A percentile compares a stretch with the other conserved stretches of the same genome.
phyloP scores from a whole-genome alignment of 1,140 invertebrate genomes.

The Ceratina calcarata region DNA sequence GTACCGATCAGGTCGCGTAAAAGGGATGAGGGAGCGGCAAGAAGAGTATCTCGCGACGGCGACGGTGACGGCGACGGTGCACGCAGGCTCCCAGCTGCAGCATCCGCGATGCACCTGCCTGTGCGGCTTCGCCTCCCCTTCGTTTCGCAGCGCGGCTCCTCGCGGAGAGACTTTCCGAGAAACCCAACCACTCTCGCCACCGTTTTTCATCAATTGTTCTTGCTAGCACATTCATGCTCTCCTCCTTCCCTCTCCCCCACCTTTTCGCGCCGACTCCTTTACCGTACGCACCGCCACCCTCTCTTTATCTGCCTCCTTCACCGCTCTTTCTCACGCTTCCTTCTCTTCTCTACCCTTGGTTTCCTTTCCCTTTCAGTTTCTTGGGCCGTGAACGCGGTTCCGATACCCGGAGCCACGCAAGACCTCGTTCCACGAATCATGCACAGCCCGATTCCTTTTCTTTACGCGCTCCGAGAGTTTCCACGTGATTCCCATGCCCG shows the following conservation, averaged over 20 bases:
- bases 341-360: neutral
- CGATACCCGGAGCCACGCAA: conserved; percentile 7
- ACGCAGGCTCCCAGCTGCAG: conserved; percentile 65
- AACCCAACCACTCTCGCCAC: conserved; percentile 57
- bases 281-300: conserved; percentile 16
- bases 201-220: conserved; percentile 69
- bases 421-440: neutral
- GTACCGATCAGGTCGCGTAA: conserved; percentile 27
- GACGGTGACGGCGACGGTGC: conserved; percentile 43
- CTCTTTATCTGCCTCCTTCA: conserved; percentile 46
- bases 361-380: conserved; percentile 33
- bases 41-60: conserved; percentile 48
- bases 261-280: conserved; percentile 25
- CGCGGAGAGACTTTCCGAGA: conserved; percentile 63
- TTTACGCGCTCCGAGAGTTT: no score
- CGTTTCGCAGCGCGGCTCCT: conserved; percentile 53
- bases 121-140: conserved; percentile 41
- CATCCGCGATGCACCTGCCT: conserved; percentile 68
- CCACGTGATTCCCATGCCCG: no score
- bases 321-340: conserved; percentile 36
- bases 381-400: conserved; percentile 2
- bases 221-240: conserved; percentile 58
- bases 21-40: conserved; percentile 12
- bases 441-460: neutral
- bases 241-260: neutral